Evolutionary conservation across 2,888 invertebrate species (phyloP).

Genomic region (Ischnus inquisitorius): DNA sequence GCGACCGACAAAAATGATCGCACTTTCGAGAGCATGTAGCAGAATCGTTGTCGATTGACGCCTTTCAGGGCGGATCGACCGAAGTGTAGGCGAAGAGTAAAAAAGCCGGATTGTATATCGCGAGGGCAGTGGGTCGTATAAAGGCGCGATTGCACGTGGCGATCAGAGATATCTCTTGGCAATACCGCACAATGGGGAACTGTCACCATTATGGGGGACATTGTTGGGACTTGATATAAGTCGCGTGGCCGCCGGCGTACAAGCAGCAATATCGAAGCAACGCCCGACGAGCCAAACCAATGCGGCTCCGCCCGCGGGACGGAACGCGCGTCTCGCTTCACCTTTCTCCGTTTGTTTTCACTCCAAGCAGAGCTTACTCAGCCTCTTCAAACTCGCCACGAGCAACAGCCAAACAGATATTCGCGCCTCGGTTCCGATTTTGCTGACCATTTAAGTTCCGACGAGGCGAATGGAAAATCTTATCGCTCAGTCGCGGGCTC

Average conservation of each 20-base stretch:
- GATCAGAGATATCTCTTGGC: conserved; percentile 75
- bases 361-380: too few relatives aligned
- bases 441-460: too few relatives aligned
- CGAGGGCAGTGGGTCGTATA: conserved; percentile 44
- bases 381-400: too few relatives aligned
- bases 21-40: too few relatives aligned
- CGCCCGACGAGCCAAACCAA: conserved; percentile 4
- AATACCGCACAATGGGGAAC: conserved; percentile 81
- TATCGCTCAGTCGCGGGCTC: too few relatives aligned
- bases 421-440: too few relatives aligned
- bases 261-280: conserved; percentile 80
- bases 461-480: too few relatives aligned
- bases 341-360: too few relatives aligned
- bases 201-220: conserved; percentile 81
- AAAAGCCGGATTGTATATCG: conserved; percentile 45
- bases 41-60: neutral
- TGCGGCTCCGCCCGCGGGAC: conserved; percentile 29
- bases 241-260: conserved; percentile 81
- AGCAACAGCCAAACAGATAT: too few relatives aligned
- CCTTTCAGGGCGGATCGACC: neutral
- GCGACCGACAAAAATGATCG: too few relatives aligned
- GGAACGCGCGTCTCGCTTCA: neutral
- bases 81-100: conserved; percentile 36
- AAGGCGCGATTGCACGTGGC: conserved; percentile 67
- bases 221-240: conserved; percentile 81